A percentile compares a stretch with the other conserved stretches of the same genome.
phyloP scores from a whole-genome alignment of 2,113 vertebrate genomes.

The Spea bombifrons region DNA sequence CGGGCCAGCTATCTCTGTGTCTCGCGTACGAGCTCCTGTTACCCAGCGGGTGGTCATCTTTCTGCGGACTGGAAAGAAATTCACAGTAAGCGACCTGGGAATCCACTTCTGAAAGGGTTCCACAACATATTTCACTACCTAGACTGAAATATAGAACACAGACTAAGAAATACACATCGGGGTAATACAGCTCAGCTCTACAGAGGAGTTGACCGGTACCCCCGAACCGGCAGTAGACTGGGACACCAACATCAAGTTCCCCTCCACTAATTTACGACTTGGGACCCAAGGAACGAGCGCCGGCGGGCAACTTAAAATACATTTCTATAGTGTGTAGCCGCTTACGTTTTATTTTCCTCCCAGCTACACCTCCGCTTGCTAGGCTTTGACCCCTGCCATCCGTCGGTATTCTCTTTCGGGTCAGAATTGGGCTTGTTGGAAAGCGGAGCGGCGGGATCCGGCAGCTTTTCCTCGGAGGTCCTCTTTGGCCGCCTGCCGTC shows the following conservation, averaged over 20 bases:
- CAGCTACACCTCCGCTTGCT: conserved; percentile 92
- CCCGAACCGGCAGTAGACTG: too few relatives aligned
- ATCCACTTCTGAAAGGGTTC: neutral
- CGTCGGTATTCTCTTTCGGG: conserved; percentile 77
- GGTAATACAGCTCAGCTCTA: neutral
- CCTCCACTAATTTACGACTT: too few relatives aligned
- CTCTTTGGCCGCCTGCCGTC: conserved; percentile 80
- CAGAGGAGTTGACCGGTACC: too few relatives aligned
- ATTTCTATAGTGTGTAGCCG: neutral
- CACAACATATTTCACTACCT: neutral
- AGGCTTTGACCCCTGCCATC: conserved; percentile 73
- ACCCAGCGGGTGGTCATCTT: conserved; percentile 72
- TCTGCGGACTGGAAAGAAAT: conserved; percentile 71
- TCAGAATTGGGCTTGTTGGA: conserved; percentile 71
- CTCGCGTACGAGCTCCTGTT: conserved; percentile 75
- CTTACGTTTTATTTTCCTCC: conserved; percentile 95
- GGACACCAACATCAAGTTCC: too few relatives aligned
- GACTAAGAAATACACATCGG: neutral
- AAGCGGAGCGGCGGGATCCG: conserved; percentile 66
- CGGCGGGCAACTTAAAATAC: too few relatives aligned
- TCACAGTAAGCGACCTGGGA: conserved; percentile 15
- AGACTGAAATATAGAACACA: neutral
- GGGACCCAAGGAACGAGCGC: too few relatives aligned
- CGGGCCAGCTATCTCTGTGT: conserved; percentile 76
- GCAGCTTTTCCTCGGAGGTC: conserved; percentile 73